Base-by-base conservation (phyloP, 1,140 invertebrate species). In the Drosophila ficusphila region DNA sequence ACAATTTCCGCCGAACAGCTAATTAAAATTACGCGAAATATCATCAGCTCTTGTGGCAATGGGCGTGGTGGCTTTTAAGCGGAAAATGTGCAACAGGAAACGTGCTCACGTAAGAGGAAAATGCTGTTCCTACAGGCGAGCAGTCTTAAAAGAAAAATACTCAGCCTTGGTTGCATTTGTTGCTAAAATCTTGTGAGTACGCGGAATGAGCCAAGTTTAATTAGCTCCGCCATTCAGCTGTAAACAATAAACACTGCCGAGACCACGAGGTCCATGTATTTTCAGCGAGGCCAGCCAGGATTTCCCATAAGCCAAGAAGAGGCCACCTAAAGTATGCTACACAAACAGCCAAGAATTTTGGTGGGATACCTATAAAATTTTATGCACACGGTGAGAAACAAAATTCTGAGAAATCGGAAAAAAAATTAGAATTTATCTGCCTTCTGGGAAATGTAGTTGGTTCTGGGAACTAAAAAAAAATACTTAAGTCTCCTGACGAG, bases 21-120 rank as follows among this genome's bases (percentile, higher is more conserved):
- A 86, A 81, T 85, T 85, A 85, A 85, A 85, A 85, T 86, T 83
- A 85, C 57, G 76, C 67, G 67, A 76, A 81, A 74, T 60, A 57
- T 31, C 81, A 71, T 52, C 48, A 48, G 64, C 48, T 54, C 9
- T 9, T 12, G 8, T 27, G 12, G 18, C 12, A 49, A 53, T 44
- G 67, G 47, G 29, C 29, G 29, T 51, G 36, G 57, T n/a, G 62
- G 42, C 36, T 18, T 36, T 29, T 54, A 44, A 48, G 39, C 21
- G 9, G 46, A 34, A 67, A 68, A 61, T 54, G 58, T 44, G 68
- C 65, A 76, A 83, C 78, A 89, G 83, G 79, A 89, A 73, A 58
- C 60, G 68, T 47, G 23, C 39, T 58, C 57, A 76, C 51, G 65
- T 72, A 72, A 51, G 34, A 42, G 58, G 82, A 48, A 76, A 88